Evolutionary conservation across 2,888 invertebrate genomes (phyloP).

Genomic region (Leucophenga maculata): DNA sequence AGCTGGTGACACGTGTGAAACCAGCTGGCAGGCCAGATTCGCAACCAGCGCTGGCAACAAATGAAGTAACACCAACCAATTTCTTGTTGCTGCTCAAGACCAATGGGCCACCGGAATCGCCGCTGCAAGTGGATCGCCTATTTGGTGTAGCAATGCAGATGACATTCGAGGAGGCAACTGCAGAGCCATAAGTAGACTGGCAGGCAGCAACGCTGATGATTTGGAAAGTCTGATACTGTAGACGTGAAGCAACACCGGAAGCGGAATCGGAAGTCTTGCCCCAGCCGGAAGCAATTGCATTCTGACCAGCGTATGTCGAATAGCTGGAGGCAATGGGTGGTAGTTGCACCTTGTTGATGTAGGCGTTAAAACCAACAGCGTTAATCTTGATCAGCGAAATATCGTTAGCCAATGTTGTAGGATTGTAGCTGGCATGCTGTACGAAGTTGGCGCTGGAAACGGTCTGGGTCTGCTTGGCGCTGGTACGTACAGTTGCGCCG

Average conservation of each 20-base stretch:
- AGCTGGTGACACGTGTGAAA: conserved; percentile 57
- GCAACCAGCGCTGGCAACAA: conserved; percentile 50
- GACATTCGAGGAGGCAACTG: conserved; percentile 42
- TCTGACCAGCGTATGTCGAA: conserved; percentile 60
- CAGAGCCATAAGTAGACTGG: conserved; percentile 61
- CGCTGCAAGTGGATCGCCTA: conserved; percentile 57
- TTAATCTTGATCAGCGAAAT: conserved; percentile 61
- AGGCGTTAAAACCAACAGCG: conserved; percentile 34
- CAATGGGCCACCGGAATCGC: conserved; percentile 69
- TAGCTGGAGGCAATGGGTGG: conserved; percentile 49
- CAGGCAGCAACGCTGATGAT: conserved; percentile 60
- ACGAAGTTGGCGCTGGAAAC: conserved; percentile 53
- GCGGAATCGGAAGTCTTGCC: conserved; percentile 65
- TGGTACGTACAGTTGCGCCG: conserved; percentile 59
- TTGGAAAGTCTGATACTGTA: conserved; percentile 54
- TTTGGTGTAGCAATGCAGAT: conserved; percentile 59
- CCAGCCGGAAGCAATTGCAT: conserved; percentile 72
- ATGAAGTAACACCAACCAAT: conserved; percentile 63
- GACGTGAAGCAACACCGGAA: conserved; percentile 44
- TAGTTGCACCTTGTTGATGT: conserved; percentile 44
- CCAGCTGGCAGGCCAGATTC: conserved; percentile 52
- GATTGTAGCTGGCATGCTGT: conserved; percentile 68
- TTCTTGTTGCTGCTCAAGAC: conserved; percentile 33
- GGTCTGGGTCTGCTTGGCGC: conserved; percentile 48
- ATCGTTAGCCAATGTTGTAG: conserved; percentile 53